Conservation (phyloP, 2,797 vertebrate genomes). For the Hemibagrus guttatus region DNA sequence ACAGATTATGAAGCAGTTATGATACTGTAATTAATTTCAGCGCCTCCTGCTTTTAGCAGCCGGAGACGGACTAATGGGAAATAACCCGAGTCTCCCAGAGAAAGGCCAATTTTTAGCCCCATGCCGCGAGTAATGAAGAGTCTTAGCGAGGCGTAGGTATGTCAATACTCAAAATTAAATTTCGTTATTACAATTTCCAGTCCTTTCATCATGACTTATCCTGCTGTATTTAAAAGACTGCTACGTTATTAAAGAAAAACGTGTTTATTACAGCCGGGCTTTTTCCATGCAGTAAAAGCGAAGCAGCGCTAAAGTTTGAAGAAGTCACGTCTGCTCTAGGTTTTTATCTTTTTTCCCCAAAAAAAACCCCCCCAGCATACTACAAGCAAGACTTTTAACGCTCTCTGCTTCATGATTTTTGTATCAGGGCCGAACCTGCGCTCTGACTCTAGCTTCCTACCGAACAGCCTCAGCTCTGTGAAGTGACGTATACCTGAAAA, state of each 20-base stretch:
- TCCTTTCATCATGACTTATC: neutral
- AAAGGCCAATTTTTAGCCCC: neutral
- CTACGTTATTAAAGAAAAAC: neutral
- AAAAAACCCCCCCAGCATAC: neutral
- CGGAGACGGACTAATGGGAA: constrained; percentile 5
- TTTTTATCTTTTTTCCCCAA: neutral
- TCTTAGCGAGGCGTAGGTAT: neutral
- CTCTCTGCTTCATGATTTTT: too few species aligned
- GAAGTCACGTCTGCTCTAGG: neutral
- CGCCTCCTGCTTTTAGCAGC: neutral
- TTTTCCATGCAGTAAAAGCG: neutral
- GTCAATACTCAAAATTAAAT: neutral
- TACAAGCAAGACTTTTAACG: too few species aligned
- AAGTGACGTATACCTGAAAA: too few species aligned
- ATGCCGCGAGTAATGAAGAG: constrained; percentile 2
- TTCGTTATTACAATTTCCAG: neutral
- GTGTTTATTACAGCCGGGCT: neutral
- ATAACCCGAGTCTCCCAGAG: neutral
- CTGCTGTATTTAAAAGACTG: neutral
- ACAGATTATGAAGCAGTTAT: neutral
- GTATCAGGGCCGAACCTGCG: too few species aligned
- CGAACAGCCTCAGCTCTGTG: too few species aligned
- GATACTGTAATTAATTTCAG: constrained; percentile 7
- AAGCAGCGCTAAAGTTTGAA: neutral
- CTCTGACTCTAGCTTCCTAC: too few species aligned